Conservation (phyloP, 1,140 invertebrate genomes). For the Drosophila navojoa region DNA sequence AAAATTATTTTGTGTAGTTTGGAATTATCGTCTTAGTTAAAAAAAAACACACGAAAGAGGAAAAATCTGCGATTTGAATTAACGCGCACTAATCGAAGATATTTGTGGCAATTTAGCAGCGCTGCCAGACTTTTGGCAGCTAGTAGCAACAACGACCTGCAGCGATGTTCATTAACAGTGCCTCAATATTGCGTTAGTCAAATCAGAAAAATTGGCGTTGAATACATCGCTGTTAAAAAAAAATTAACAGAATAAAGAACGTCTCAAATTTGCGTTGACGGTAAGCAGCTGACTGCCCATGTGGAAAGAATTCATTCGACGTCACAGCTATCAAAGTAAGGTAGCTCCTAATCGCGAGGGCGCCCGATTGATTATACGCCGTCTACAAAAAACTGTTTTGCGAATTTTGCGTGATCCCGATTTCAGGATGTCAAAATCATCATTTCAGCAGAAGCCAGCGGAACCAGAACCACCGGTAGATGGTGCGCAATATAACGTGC, state of each 20-base stretch:
- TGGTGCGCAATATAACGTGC: conserved; percentile 28
- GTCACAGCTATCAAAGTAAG: conserved; percentile 52
- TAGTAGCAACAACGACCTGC: conserved; percentile 5
- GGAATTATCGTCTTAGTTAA: conserved; percentile 40
- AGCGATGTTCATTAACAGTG: conserved; percentile 39
- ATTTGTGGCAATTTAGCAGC: conserved; percentile 9
- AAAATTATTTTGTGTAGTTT: conserved; percentile 61
- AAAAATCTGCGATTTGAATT: conserved; percentile 7
- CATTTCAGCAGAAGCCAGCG: conserved; percentile 37
- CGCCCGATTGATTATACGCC: conserved; percentile 56
- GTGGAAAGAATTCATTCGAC: conserved; percentile 47
- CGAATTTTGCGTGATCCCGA: conserved; percentile 59
- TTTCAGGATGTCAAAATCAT: conserved; percentile 50
- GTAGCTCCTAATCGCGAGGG: conserved; percentile 57
- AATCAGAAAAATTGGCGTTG: conserved; percentile 31
- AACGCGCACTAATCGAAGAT: conserved; percentile 6
- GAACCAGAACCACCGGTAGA: conserved; percentile 25
- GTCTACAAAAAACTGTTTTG: conserved; percentile 55
- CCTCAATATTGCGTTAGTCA: conserved; percentile 34
- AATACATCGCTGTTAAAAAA: conserved; percentile 28
- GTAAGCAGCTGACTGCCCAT: conserved; percentile 49
- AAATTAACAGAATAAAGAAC: not conserved
- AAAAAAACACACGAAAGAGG: conserved; percentile 16
- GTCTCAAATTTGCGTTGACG: conserved; percentile 25
- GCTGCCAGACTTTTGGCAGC: conserved; percentile 34